These are phyloP conservation scores for Anthopleura sola DNA, from an alignment of 64 coral and sea anemone species.

Conservation along the genomic window DNA sequence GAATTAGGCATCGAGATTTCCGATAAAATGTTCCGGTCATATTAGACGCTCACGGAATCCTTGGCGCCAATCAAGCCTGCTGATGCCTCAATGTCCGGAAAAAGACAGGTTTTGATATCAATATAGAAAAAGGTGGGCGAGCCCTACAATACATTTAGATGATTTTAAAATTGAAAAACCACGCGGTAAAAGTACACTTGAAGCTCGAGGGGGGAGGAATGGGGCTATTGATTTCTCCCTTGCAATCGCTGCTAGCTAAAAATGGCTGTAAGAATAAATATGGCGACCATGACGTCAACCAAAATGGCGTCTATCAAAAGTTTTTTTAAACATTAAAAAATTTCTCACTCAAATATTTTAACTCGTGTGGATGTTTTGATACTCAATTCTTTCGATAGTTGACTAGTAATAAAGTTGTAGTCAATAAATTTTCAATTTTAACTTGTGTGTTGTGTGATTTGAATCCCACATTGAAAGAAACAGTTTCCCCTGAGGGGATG, in stretches of 20 bases:
- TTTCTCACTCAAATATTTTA: too few relatives aligned
- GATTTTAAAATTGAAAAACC: not conserved
- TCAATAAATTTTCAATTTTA: too few relatives aligned
- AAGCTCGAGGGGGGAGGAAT: not conserved
- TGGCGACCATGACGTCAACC: too few relatives aligned
- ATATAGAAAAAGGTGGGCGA: not conserved
- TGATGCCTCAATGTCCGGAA: not conserved
- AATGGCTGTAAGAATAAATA: too few relatives aligned
- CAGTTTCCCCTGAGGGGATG: too few relatives aligned
- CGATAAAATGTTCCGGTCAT: slow-evolving; percentile 15
- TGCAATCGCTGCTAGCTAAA: not conserved
- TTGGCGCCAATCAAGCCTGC: not conserved
- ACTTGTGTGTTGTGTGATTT: too few relatives aligned
- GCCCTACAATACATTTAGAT: not conserved
- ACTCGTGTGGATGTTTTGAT: too few relatives aligned
- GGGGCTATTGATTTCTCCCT: not conserved
- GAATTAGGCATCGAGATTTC: slow-evolving; percentile 16
- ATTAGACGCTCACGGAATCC: not conserved
- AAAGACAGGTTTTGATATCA: not conserved
- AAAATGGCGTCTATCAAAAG: too few relatives aligned
- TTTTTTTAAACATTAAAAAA: too few relatives aligned
- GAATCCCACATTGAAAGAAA: too few relatives aligned
- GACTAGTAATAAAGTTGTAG: too few relatives aligned
- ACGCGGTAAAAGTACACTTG: not conserved
- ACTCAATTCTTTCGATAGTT: not conserved